phyloP scores from a whole-genome alignment of 2,888 invertebrate species.

The Diarsia mendica region DNA sequence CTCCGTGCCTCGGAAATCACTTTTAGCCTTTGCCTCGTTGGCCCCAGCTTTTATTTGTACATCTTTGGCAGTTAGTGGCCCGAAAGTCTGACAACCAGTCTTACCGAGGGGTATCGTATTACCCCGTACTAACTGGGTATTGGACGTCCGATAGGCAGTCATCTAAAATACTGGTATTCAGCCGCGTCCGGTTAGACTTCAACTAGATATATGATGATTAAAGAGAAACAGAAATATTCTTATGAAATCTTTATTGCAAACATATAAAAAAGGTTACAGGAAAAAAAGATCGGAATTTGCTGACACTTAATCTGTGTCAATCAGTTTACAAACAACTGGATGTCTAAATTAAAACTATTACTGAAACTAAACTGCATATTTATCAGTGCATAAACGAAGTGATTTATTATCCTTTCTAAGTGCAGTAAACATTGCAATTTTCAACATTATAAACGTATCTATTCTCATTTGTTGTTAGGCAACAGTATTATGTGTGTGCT shows the following conservation, averaged over 20 bases:
- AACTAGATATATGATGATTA: too few species aligned
- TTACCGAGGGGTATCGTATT: too few species aligned
- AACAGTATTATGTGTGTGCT: neutral
- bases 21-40: too few species aligned
- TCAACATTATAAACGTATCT: conserved; percentile 7
- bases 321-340: conserved; percentile 15
- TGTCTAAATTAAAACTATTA: conserved; percentile 33
- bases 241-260: neutral
- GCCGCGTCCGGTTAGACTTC: too few species aligned
- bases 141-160: too few species aligned
- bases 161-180: too few species aligned
- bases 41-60: too few species aligned
- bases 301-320: neutral
- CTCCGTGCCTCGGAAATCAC: too few species aligned
- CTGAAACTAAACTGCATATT: conserved; percentile 24
- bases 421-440: conserved; percentile 25
- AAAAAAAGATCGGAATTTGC: neutral
- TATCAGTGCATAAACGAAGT: conserved; percentile 46
- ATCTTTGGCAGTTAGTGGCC: too few species aligned
- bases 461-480: conserved; percentile 13
- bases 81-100: too few species aligned
- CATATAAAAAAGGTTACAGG: neutral
- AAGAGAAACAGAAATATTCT: neutral
- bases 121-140: too few species aligned
- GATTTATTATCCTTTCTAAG: conserved; percentile 31